Conservation (phyloP, 2,888 invertebrate genomes). For the Catonia carolina region DNA sequence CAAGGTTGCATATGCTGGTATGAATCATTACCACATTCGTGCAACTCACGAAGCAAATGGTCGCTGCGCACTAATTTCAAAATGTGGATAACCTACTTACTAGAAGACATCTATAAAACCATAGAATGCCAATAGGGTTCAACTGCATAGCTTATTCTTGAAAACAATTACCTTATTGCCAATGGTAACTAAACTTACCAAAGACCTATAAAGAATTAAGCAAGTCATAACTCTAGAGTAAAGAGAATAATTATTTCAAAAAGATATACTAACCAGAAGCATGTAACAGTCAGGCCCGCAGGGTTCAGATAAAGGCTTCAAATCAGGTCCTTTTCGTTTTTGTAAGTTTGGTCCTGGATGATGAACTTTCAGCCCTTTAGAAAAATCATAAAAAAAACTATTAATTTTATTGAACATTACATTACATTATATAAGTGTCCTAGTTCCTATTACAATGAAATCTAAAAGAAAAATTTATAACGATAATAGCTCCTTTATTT, state of each 20-base stretch:
- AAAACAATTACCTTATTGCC: neutral
- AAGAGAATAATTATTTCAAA: too few species aligned
- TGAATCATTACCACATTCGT: too few species aligned
- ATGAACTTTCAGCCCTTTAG: slow-evolving; percentile 72
- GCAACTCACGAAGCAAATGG: too few species aligned
- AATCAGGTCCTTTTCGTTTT: slow-evolving; percentile 80
- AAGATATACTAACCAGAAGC: slow-evolving; percentile 58
- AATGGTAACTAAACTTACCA: too few species aligned
- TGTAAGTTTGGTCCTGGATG: slow-evolving; percentile 86
- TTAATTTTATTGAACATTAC: neutral
- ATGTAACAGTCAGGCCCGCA: slow-evolving; percentile 85
- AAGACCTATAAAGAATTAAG: too few species aligned
- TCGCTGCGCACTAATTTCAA: too few species aligned
- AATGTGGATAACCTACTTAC: too few species aligned
- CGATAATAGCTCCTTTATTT: too few species aligned
- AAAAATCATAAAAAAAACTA: slow-evolving; percentile 21
- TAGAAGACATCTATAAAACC: too few species aligned
- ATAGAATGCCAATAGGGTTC: too few species aligned
- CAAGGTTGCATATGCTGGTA: too few species aligned
- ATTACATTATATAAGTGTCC: neutral
- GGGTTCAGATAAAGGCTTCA: slow-evolving; percentile 77
- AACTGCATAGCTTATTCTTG: too few species aligned
- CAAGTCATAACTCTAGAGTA: neutral
- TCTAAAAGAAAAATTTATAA: neutral
- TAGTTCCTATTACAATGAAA: neutral